Conservation (phyloP, 2,113 vertebrate genomes). For the Empidonax alnorum region DNA sequence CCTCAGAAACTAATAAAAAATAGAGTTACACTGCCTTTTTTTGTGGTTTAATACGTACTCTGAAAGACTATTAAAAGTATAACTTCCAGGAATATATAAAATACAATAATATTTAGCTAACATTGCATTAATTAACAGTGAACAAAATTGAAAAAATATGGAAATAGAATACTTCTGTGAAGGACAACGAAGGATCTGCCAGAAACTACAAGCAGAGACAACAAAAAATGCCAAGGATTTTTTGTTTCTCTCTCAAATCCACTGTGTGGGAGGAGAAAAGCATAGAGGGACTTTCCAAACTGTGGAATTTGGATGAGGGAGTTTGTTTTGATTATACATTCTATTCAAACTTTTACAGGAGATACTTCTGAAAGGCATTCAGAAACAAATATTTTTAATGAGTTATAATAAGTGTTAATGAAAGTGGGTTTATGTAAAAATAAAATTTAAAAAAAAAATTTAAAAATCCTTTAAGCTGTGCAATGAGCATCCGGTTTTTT, state of each 20-base stretch:
- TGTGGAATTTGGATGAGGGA: not conserved
- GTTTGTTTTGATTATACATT: not conserved
- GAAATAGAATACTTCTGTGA: not conserved
- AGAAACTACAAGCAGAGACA: not conserved
- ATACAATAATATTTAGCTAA: not conserved
- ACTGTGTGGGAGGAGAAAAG: not conserved
- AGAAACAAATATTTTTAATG: not conserved
- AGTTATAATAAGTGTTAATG: not conserved
- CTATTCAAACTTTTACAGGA: not conserved
- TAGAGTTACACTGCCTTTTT: not conserved
- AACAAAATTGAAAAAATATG: not conserved
- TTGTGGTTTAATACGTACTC: not conserved
- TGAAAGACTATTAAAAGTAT: not conserved
- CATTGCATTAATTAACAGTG: not conserved
- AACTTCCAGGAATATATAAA: not conserved
- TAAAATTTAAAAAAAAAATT: not conserved
- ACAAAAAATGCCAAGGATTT: not conserved
- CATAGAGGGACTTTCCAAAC: not conserved
- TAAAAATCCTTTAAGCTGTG: not conserved
- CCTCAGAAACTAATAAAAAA: not conserved
- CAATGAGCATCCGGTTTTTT: not conserved
- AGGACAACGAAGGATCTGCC: not conserved
- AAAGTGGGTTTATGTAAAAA: not conserved
- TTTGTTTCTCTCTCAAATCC: not conserved
- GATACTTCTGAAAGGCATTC: not conserved